Percentiles rank a stretch among this genome's conserved stretches.
Evolutionary conservation across 2,888 invertebrate genomes (phyloP).

Genomic region (Drosophila kanekoi): DNA sequence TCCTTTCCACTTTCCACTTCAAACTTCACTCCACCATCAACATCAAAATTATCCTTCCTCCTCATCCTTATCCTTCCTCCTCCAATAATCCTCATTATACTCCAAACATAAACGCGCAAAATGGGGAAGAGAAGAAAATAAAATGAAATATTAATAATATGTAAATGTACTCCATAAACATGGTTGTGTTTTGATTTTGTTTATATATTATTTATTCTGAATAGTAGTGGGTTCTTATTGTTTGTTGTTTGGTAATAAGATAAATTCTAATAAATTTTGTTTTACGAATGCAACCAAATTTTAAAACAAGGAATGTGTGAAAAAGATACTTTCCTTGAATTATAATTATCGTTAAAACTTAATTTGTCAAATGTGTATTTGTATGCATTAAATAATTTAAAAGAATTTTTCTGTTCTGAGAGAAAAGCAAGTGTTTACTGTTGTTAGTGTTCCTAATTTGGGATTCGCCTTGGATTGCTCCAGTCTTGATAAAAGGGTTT

Average conservation of each 20-base stretch:
- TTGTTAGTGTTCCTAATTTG: slow-evolving; percentile 13
- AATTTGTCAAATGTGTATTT: slow-evolving; percentile 52
- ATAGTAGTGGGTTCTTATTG: slow-evolving; percentile 34
- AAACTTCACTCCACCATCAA: slow-evolving; percentile 51
- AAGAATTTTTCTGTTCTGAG: slow-evolving; percentile 39
- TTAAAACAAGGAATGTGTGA: slow-evolving; percentile 49
- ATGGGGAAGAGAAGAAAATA: slow-evolving; percentile 76
- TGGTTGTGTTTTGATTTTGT: slow-evolving; percentile 48
- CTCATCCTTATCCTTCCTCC: slow-evolving; percentile 58
- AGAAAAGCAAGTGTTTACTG: slow-evolving; percentile 58
- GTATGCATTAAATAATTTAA: slow-evolving; percentile 46
- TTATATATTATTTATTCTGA: slow-evolving; percentile 64
- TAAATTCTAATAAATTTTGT: slow-evolving; percentile 56
- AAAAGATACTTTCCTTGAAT: slow-evolving; percentile 44
- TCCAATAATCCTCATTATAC: slow-evolving; percentile 71
- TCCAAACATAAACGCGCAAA: slow-evolving; percentile 79
- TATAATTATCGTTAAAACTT: slow-evolving; percentile 32
- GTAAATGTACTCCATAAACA: slow-evolving; percentile 46
- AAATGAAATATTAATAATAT: slow-evolving; percentile 76
- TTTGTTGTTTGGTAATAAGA: slow-evolving; percentile 26
- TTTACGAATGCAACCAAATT: slow-evolving; percentile 44
- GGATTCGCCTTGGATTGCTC: slow-evolving; percentile 29
- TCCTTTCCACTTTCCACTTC: slow-evolving; percentile 47
- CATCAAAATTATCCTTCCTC: slow-evolving; percentile 63
- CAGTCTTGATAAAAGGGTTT: slow-evolving; percentile 22